phyloP scores from a whole-genome alignment of 2,113 vertebrate genomes.

The Cheilinus undulatus region DNA sequence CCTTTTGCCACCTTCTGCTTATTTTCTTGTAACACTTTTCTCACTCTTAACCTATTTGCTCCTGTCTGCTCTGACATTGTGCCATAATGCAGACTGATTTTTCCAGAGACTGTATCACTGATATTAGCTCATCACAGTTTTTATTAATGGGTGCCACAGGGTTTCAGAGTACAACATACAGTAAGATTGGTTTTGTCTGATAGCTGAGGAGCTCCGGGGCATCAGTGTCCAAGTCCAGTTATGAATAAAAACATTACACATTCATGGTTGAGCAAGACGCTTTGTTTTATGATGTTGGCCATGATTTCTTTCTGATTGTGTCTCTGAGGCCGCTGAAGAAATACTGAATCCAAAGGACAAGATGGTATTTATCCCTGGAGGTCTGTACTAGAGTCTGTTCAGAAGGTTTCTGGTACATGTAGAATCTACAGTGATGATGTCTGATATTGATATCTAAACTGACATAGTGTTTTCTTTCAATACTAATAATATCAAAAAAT shows the following conservation, averaged over 20 bases:
- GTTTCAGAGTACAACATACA: constrained; percentile 29
- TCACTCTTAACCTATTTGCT: too few relatives aligned
- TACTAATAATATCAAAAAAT: too few relatives aligned
- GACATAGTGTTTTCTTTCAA: too few relatives aligned
- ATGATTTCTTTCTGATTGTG: constrained; percentile 12
- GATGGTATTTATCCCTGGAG: constrained; percentile 2
- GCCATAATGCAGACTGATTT: constrained; percentile 32
- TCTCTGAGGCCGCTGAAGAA: constrained; percentile 1
- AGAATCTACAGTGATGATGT: too few relatives aligned
- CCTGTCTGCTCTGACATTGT: too few relatives aligned
- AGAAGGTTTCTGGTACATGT: too few relatives aligned
- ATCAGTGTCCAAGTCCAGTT: constrained; percentile 39
- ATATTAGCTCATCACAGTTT: constrained; percentile 68
- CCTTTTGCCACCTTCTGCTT: too few relatives aligned
- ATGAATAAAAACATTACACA: constrained; percentile 27
- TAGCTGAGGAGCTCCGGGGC: constrained; percentile 18
- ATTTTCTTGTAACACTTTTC: too few relatives aligned
- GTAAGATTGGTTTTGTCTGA: constrained; percentile 44
- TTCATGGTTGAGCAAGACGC: constrained; percentile 31
- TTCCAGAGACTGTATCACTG: constrained; percentile 42
- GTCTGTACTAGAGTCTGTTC: too few relatives aligned
- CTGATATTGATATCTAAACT: too few relatives aligned
- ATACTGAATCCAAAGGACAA: neutral
- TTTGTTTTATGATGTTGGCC: constrained; percentile 41
- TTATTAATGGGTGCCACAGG: constrained; percentile 64